A percentile compares a stretch with the other conserved stretches of the same genome.
These are phyloP conservation scores for Reticulitermes lucifugus DNA, from an alignment of 2,888 invertebrate genomes.

Conservation along the genomic window DNA sequence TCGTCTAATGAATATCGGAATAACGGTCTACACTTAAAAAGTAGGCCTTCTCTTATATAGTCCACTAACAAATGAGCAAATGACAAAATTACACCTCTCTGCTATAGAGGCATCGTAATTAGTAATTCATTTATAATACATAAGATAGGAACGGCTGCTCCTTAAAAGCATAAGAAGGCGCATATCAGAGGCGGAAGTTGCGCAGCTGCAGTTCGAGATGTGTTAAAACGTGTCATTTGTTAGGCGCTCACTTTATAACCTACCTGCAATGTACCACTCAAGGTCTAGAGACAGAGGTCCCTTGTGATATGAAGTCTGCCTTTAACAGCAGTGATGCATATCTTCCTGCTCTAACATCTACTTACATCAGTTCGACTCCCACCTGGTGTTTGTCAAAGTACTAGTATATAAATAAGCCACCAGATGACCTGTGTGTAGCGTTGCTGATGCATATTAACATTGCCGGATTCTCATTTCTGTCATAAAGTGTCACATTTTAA, in stretches of 20 bases:
- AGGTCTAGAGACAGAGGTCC: background rate
- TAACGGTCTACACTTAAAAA: background rate
- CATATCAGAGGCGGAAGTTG: background rate
- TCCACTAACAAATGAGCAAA: background rate
- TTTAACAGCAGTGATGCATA: conserved; percentile 10
- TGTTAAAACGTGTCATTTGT: conserved; percentile 41
- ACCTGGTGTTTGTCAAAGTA: background rate
- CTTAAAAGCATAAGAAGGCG: background rate
- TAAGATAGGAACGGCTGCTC: background rate
- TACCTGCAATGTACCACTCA: background rate
- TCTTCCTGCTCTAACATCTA: conserved; percentile 2
- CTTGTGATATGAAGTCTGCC: background rate
- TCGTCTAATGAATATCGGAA: background rate
- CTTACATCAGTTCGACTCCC: conserved; percentile 28
- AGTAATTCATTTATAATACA: conserved; percentile 36
- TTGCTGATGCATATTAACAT: background rate
- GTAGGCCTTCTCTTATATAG: background rate
- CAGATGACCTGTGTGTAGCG: background rate
- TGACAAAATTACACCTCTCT: conserved; percentile 14
- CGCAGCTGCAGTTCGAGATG: conserved; percentile 3
- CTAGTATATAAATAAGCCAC: background rate
- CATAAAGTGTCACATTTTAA: too few species aligned
- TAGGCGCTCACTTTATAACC: conserved; percentile 8
- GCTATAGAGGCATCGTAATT: conserved; percentile 27
- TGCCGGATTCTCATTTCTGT: too few species aligned